Base-by-base conservation (phyloP, 2,113 vertebrate species). In the Kryptolebias marmoratus region DNA sequence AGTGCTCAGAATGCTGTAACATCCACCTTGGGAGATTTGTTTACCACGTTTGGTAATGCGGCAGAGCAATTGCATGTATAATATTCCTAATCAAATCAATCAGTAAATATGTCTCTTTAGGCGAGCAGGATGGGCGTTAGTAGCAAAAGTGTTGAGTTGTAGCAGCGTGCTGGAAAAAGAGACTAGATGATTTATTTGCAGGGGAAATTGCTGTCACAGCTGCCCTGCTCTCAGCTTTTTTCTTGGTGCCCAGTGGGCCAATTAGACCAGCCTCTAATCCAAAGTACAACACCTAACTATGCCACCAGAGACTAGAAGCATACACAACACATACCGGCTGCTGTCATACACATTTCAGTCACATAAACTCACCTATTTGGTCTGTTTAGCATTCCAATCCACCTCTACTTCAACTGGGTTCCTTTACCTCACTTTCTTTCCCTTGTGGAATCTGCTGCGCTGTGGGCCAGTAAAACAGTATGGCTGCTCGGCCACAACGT, bases 261-360 rank as follows among this genome's bases (percentile, higher is more conserved):
- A 94, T 94, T 93, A 94, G 86, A 82, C 61, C 49, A 54, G 55
- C 54, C 69, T 88, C 83, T 88, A 87, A 91, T 90, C 68, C 76
- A 54, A 87, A 80, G 73, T 82, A 81, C 84, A 81, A 84, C 90
- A 89, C 80, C 87, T 88, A 83, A 89, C 82, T 83, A 70, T 55
- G 80, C 87, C 91, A 75, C 90, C n/a, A 57, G 88, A 90, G 91
- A 90, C 64, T 56, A 61, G 65, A 57, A 0, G n/a, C 73, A 64
- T 42, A 71, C 81, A 49, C 81, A 80, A 83, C 81, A 74, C 69
- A 56, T 63, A 70, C 54, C 44, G 39, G 64, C 76, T 87, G 82
- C 88, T 82, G 82, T 80, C 87, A 83, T 32, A 61, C 77, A 76
- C 62, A 27, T 73, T 83, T 81, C 83, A 73, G 31, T 80, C 77